These are phyloP conservation scores for Channa maculata DNA, from an alignment of 2,113 vertebrate species.

Conservation along the genomic window DNA sequence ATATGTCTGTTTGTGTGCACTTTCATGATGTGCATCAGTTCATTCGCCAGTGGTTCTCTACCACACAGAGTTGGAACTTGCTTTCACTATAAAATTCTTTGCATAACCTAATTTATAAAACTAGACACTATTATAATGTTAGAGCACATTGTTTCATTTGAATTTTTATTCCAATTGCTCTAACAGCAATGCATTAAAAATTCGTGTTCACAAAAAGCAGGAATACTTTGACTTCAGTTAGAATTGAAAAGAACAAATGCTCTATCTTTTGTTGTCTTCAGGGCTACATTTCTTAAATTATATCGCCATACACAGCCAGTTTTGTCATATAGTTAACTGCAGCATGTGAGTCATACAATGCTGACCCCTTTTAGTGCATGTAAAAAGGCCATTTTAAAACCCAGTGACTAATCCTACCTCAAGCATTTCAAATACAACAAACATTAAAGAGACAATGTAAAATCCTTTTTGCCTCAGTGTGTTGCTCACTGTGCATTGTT, in stretches of 20 bases:
- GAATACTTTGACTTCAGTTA: too few relatives aligned
- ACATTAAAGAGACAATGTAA: not conserved
- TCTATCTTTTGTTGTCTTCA: too few relatives aligned
- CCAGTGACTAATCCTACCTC: not conserved
- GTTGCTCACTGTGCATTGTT: not conserved
- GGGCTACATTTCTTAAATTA: slow-evolving; percentile 2
- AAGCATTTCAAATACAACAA: slow-evolving; percentile 5
- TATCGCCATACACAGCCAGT: not conserved
- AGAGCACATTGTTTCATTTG: too few relatives aligned
- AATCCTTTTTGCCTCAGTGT: not conserved
- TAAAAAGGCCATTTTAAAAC: slow-evolving; percentile 10
- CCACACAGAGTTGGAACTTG: not conserved
- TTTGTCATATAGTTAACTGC: slow-evolving; percentile 15
- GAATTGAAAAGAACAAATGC: too few relatives aligned
- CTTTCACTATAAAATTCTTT: not conserved
- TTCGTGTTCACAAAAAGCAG: too few relatives aligned
- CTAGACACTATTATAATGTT: too few relatives aligned
- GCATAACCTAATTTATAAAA: not conserved
- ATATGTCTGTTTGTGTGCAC: not conserved
- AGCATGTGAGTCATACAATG: slow-evolving; percentile 31
- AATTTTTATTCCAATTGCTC: too few relatives aligned
- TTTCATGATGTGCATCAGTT: not conserved
- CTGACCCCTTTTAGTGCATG: slow-evolving; percentile 2
- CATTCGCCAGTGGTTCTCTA: not conserved
- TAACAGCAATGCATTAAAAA: too few relatives aligned